Evolutionary conservation across 2,113 vertebrate genomes (phyloP), one percentile per base, ranked within the genome.

Genomic region (Benitochromis conjunctus): DNA sequence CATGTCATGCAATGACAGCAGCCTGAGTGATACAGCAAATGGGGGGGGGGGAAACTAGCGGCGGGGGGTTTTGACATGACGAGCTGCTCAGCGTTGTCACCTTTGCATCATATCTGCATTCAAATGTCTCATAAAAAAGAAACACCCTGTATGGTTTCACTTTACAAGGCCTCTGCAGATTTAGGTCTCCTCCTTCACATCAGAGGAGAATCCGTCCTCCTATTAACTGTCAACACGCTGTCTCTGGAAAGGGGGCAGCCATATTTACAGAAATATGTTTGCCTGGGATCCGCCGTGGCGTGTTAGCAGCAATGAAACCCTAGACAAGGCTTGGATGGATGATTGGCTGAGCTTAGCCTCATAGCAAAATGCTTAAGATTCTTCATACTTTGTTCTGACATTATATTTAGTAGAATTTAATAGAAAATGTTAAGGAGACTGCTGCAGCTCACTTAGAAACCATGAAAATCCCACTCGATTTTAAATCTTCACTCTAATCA

Each of bases 21-120:
- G 60, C 83, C 80, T 89, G 93, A 91, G 81, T 92, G 92, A 93
- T 89, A 88, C 79, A 86, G 81, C 87, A 58, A 90, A 90, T 57
- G 21, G 41, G 34, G 58, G 26, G 58, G 26, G 26, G 78, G 57
- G 56, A 19, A 69, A 51, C n/a, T 36, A 64, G 86, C 14, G 29
- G 87, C 1, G 8, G 84, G 55, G 7, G 2, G 0, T 3, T 77
- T 24, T 78, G 81, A 90, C 84, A 81, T n/a, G 51, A 83, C 79
- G 57, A 86, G 78, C 81, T 62, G 80, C 36, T 78, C 89, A 24
- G 64, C n/a, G 82, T 85, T 86, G 89, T 94, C 86, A 89, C 81
- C 86, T 87, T 80, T 74, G 86, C 78, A 91, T 87, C 83, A 83
- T 71, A 88, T 93, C 90, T 91, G 86, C 79, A 90, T 93, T 91